Evolutionary conservation across 2,113 vertebrate species (phyloP), one percentile per base, ranked within the genome.

Genomic region (Calidris pugnax): DNA sequence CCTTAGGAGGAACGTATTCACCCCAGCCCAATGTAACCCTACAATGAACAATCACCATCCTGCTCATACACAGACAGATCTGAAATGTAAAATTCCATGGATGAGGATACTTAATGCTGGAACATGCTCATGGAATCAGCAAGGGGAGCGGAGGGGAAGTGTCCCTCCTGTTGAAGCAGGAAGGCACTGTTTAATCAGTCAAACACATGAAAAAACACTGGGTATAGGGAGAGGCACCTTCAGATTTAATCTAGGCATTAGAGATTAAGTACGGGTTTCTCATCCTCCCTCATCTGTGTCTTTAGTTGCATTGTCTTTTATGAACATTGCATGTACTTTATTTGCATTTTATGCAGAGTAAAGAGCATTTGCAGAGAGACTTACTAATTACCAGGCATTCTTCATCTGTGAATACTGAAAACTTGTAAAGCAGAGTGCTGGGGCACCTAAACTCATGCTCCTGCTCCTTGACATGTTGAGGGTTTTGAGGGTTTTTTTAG

Each of bases 401-500:
- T 57, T 74, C 50, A 37, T 32, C 35, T 56, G 45, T 16, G 28
- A 55, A 16, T 48, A 51, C 27, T 7, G 9, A 55, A 45, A 35
- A 33, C 21, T 9, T 27, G 22, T 32, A n/a, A 76, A 80, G 60
- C 13, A 23, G 30, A n/a, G 7, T 37, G 18, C 45, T 59, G 56
- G 39, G 47, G 35, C 41, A 50, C 16, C 30, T 37, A 7, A 63
- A 41, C 16, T 59, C 62, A 10, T 43, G 60, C 17, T 56, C 32
- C 55, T 53, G 37, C 26, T 79, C 35, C 53, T 56, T 6, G 3
- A 20, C 7, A 14, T 9, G 2, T 30, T n/a, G 64, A 15, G 9
- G 2, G 16, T n/a, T 50, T 78, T 11, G 19, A 12, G 8, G 15
- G 5, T 19, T 0, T 0, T 20, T 59, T n/a, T 12, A 20, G 64